Percentiles rank a stretch among this genome's conserved stretches.
phyloP scores from a whole-genome alignment of 1,140 invertebrate species.

The Cotesia glomerata region DNA sequence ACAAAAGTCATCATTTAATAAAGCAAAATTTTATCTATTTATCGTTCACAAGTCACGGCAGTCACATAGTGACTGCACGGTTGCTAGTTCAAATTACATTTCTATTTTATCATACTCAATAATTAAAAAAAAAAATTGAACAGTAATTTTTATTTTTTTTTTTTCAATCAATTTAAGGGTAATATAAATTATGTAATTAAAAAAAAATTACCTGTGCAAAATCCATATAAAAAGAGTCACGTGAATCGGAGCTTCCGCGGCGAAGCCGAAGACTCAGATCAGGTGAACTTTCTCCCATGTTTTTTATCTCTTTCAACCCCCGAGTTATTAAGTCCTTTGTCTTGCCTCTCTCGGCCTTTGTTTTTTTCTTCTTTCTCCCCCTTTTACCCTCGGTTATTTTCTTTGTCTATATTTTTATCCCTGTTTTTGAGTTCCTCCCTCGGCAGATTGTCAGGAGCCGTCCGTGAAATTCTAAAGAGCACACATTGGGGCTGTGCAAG shows the following conservation, averaged over 20 bases:
- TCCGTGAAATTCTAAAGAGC: conserved; percentile 53
- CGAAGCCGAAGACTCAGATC: conserved; percentile 82
- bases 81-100: no score
- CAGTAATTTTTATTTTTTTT: no score
- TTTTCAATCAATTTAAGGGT: no score
- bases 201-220: conserved; percentile 68
- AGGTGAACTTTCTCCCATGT: conserved; percentile 81
- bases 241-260: conserved; percentile 81
- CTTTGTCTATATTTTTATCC: conserved; percentile 45
- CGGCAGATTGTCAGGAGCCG: conserved; percentile 22
- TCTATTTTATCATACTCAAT: no score
- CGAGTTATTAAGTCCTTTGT: conserved; percentile 16
- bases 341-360: conserved; percentile 28
- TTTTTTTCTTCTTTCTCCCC: conserved; percentile 19
- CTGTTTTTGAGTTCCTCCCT: conserved; percentile 14
- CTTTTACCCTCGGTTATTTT: conserved; percentile 32
- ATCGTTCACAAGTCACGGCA: no score
- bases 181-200: no score
- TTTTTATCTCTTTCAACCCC: conserved; percentile 21
- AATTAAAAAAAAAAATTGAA: no score
- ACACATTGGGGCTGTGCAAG: conserved; percentile 44
- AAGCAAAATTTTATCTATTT: no score
- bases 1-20: no score
- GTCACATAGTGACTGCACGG: no score
- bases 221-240: conserved; percentile 88